Conservation (phyloP, 2,888 invertebrate genomes). For the Glyphotaelius pellucidus region DNA sequence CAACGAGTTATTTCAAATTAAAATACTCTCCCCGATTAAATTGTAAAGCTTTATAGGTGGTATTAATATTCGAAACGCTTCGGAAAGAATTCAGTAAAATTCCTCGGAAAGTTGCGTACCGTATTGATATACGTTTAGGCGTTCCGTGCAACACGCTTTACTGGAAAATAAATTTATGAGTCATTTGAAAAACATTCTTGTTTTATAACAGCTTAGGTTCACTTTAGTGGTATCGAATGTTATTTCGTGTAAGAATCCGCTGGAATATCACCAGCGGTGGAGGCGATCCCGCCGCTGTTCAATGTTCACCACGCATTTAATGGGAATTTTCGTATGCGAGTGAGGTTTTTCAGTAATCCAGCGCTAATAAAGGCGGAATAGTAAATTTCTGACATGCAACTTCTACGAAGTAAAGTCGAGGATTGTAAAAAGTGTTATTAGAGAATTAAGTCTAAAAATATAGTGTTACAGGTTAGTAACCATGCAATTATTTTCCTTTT, state of each 20-base stretch:
- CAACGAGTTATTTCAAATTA: neutral
- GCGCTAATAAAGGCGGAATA: neutral
- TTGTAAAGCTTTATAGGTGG: neutral
- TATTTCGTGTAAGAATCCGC: conserved; percentile 31
- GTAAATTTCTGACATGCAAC: neutral
- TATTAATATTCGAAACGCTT: neutral
- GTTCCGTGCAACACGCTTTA: conserved; percentile 27
- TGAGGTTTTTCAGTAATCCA: neutral
- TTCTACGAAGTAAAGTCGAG: neutral
- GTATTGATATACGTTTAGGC: conserved; percentile 25
- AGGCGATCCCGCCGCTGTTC: neutral
- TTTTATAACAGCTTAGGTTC: conserved; percentile 37
- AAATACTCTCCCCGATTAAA: neutral
- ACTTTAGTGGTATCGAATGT: neutral
- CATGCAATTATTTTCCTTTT: neutral
- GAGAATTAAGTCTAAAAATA: neutral
- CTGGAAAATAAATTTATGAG: conserved; percentile 42
- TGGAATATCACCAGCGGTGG: neutral
- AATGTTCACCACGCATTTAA: conserved; percentile 7
- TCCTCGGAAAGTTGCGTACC: neutral
- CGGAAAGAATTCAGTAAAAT: neutral
- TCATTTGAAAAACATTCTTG: conserved; percentile 46
- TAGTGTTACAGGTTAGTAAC: neutral
- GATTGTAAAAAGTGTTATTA: neutral
- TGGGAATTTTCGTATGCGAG: neutral